phyloP scores from a whole-genome alignment of 1,140 invertebrate species.

The Drosophila bocqueti region DNA sequence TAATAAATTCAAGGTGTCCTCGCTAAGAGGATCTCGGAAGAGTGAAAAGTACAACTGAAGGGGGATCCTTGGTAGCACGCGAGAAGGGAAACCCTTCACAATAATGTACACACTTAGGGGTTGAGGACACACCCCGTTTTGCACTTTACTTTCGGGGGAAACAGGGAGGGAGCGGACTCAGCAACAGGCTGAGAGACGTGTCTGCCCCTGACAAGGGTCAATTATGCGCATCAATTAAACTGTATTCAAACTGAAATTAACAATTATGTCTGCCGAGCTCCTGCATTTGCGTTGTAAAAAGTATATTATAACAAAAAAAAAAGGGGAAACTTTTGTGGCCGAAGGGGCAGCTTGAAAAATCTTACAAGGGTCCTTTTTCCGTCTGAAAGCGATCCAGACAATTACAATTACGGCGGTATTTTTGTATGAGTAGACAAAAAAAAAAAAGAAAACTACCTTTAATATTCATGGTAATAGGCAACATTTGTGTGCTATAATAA shows the following conservation, averaged over 20 bases:
- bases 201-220: conserved; percentile 52
- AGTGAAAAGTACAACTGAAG: conserved; percentile 17
- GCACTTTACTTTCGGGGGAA: not conserved
- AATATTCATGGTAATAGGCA: not conserved
- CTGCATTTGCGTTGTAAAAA: conserved; percentile 47
- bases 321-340: conserved; percentile 16
- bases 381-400: conserved; percentile 31
- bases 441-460: too few species aligned
- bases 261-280: conserved; percentile 50
- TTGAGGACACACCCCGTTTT: conserved; percentile 15
- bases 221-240: conserved; percentile 64
- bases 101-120: conserved; percentile 5
- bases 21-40: conserved; percentile 5
- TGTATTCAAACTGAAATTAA: conserved; percentile 66
- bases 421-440: not conserved
- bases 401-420: conserved; percentile 34
- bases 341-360: conserved; percentile 11
- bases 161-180: not conserved
- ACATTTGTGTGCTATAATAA: not conserved
- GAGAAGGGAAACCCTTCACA: conserved; percentile 1
- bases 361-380: conserved; percentile 1
- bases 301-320: conserved; percentile 1
- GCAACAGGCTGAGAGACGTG: conserved; percentile 27
- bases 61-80: conserved; percentile 19
- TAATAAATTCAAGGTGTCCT: conserved; percentile 6